These are phyloP conservation scores for Zophobas morio DNA, from an alignment of 1,140 invertebrate genomes.

Conservation along the genomic window DNA sequence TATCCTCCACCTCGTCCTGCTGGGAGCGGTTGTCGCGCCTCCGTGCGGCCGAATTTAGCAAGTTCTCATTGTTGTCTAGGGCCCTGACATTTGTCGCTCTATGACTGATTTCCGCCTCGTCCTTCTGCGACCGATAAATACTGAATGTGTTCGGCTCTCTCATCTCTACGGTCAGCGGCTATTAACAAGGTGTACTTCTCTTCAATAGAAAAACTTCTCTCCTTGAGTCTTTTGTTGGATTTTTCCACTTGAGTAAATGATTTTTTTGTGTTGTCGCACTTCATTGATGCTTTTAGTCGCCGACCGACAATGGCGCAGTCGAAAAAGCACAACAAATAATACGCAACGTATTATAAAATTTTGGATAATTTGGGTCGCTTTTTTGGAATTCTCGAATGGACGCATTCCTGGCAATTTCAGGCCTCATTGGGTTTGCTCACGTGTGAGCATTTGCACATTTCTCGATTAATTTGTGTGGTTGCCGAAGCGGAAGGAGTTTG, in stretches of 20 bases:
- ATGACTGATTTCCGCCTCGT: too few relatives aligned
- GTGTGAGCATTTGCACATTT: slow-evolving; percentile 18
- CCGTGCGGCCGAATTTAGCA: too few relatives aligned
- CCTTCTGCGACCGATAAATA: too few relatives aligned
- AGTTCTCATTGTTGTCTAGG: too few relatives aligned
- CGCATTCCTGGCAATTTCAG: slow-evolving; percentile 34
- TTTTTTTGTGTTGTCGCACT: slow-evolving; percentile 35
- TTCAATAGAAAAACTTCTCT: slow-evolving; percentile 31
- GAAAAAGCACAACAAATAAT: slow-evolving; percentile 36
- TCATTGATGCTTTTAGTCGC: slow-evolving; percentile 34
- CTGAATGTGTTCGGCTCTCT: background rate
- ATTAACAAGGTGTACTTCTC: slow-evolving; percentile 22
- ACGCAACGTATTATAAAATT: slow-evolving; percentile 27
- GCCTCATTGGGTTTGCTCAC: slow-evolving; percentile 20
- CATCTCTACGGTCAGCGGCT: slow-evolving; percentile 16
- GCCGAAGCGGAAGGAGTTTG: background rate
- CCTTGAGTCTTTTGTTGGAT: slow-evolving; percentile 31
- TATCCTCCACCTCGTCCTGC: too few relatives aligned
- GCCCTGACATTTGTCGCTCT: too few relatives aligned
- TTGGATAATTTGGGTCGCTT: slow-evolving; percentile 37
- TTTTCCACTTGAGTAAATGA: slow-evolving; percentile 47
- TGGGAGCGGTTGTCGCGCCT: too few relatives aligned
- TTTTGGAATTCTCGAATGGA: slow-evolving; percentile 24
- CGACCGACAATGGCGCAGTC: slow-evolving; percentile 1
- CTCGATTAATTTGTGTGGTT: background rate